phyloP scores from a whole-genome alignment of 1,140 invertebrate genomes.

The Elymnias hypermnestra region DNA sequence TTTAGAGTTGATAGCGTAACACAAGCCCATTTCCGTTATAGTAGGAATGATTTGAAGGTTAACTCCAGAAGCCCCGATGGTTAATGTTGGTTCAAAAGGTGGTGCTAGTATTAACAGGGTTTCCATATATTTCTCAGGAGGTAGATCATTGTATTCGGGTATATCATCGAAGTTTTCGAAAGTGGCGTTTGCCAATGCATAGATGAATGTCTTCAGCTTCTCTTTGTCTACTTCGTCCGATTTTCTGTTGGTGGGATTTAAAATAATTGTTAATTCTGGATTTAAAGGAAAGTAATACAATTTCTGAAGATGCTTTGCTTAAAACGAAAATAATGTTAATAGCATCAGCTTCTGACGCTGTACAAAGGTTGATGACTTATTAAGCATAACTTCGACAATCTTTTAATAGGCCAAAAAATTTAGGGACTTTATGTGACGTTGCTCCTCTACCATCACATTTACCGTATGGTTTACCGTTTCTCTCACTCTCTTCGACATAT shows the following conservation, averaged over 20 bases:
- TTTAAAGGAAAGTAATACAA: too few species aligned
- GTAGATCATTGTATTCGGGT: conserved; percentile 67
- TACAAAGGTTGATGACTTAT: too few species aligned
- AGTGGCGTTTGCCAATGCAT: conserved; percentile 74
- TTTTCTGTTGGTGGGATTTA: conserved; percentile 32
- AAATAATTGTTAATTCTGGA: neutral
- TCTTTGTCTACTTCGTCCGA: conserved; percentile 70
- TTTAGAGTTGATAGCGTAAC: conserved; percentile 80
- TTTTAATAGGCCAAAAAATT: too few species aligned
- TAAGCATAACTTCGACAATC: too few species aligned
- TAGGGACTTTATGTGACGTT: too few species aligned
- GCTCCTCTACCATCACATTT: too few species aligned
- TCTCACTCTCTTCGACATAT: too few species aligned
- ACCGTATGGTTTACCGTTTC: too few species aligned
- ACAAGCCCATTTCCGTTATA: conserved; percentile 81
- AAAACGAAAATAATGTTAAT: too few species aligned
- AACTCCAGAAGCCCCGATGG: conserved; percentile 73
- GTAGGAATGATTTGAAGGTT: conserved; percentile 74
- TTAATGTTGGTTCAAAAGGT: conserved; percentile 75
- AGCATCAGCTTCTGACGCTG: too few species aligned
- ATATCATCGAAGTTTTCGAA: conserved; percentile 77
- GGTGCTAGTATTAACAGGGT: conserved; percentile 75
- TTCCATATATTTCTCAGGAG: conserved; percentile 75
- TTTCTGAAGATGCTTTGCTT: too few species aligned
- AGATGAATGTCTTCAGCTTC: conserved; percentile 73